Base-by-base conservation (phyloP, 1,140 invertebrate species). In the Drosophila lowei region DNA sequence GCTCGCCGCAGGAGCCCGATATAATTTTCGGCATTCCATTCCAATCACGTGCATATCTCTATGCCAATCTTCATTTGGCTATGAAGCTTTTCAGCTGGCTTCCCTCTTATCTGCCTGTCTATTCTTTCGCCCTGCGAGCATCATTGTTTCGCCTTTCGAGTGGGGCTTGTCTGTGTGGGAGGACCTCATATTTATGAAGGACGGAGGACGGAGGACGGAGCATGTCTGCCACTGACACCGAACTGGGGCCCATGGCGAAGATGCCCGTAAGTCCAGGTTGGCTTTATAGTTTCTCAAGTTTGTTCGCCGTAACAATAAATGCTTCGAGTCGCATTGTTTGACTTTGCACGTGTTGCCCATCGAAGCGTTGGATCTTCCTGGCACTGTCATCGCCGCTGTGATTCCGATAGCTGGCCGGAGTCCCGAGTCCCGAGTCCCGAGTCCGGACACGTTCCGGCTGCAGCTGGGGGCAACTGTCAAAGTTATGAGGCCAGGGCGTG, bases 11-110 rank as follows among this genome's bases (percentile, higher is more conserved):
- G 75, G 67, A 73, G 81, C 63, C 68, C 70, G 44, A 90, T 89
- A 88, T 83, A 79, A 90, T 86, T 86, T 57, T 86, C 66, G 53
- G 56, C 65, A 74, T 90, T 77, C 76, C 83, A 90, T 90, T 90
- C 88, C 76, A 79, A 80, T 90, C 86, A 90, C 86, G 86, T 90
- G 58, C 77, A 72, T 83, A 75, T 85, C 77, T 65, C 42, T 59
- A 58, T 67, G 79, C 84, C 83, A 78, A 88, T 86, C 83, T 88
- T 88, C 79, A 81, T 88, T 81, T 77, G 57, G 78, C 78, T 63
- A 63, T 70, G 61, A 63, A 81, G 81, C 62, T 85, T 85, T 81
- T 83, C 41, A 75, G 78, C 65, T 76, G 57, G 61, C 52, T 62
- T 60, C 53, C 28, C 34, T 43, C 61, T 62, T 67, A 54, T 43